Evolutionary conservation across 2,888 invertebrate species (phyloP).

Genomic region (Diaphora mendica): DNA sequence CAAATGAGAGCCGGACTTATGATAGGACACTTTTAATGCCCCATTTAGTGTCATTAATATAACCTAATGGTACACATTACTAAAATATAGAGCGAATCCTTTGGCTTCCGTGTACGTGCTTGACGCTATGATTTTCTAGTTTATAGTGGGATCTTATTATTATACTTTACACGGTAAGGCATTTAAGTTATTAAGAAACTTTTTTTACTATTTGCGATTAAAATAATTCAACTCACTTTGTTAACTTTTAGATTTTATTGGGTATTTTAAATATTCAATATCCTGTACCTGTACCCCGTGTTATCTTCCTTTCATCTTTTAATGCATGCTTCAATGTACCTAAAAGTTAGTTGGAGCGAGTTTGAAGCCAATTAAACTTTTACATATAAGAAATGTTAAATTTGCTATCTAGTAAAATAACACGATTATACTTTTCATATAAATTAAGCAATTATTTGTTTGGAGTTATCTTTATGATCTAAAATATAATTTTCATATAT

Average conservation of each 20-base stretch:
- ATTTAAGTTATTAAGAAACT: conserved; percentile 1
- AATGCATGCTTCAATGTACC: background rate
- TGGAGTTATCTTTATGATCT: too few relatives aligned
- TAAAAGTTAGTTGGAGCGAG: background rate
- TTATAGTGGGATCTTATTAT: background rate
- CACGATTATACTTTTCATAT: background rate
- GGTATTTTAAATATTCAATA: background rate
- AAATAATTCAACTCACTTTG: background rate
- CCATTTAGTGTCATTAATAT: conserved; percentile 72
- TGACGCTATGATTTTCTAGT: conserved; percentile 16
- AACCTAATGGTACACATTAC: conserved; percentile 60
- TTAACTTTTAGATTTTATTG: background rate
- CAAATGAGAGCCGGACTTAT: conserved; percentile 79
- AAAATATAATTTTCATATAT: background rate
- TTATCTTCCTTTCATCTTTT: background rate
- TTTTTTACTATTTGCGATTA: background rate
- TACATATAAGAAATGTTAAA: background rate
- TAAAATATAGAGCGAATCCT: conserved; percentile 63
- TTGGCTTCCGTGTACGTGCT: conserved; percentile 58
- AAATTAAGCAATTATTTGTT: background rate
- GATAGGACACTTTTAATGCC: conserved; percentile 79
- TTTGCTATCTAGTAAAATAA: background rate
- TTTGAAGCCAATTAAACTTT: background rate
- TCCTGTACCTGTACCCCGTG: background rate
- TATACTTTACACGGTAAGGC: background rate